These are phyloP conservation scores for Atractosteus spatula DNA, from an alignment of 2,113 vertebrate species.

Conservation along the genomic window DNA sequence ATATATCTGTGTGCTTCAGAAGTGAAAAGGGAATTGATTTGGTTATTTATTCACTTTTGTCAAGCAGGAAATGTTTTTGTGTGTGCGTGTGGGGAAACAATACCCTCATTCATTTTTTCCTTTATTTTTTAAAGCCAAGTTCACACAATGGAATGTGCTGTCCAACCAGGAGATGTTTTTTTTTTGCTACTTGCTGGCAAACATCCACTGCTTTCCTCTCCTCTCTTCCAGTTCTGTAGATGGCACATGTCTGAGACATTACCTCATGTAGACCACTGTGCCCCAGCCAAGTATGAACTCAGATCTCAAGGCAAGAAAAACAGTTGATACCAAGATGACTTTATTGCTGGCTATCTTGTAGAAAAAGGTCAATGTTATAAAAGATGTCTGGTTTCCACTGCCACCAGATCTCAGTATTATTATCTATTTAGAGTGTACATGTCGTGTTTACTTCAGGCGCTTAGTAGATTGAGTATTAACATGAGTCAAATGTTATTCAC, in stretches of 20 bases:
- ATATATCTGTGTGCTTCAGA: no score
- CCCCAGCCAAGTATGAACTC: slow-evolving; percentile 17
- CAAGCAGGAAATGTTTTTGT: background rate
- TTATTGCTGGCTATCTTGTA: background rate
- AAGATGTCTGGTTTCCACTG: background rate
- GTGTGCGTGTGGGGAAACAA: background rate
- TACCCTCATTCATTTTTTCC: background rate
- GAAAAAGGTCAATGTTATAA: background rate
- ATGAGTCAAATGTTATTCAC: background rate
- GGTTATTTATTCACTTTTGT: background rate
- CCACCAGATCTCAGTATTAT: background rate
- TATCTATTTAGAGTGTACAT: background rate
- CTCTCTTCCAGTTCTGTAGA: background rate
- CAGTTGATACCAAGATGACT: slow-evolving; percentile 1
- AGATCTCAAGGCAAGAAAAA: slow-evolving; percentile 5
- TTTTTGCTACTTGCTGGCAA: background rate
- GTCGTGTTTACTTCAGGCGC: background rate
- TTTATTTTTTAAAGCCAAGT: background rate
- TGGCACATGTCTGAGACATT: slow-evolving; percentile 18
- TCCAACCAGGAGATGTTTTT: background rate
- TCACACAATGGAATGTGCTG: background rate
- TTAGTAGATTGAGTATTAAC: background rate
- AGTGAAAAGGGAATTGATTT: no score
- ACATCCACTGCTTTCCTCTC: background rate
- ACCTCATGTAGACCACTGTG: background rate